Percentiles rank a stretch among this genome's conserved stretches.
Evolutionary conservation across 2,888 invertebrate genomes (phyloP).

Genomic region (Cyclophora albipunctata): DNA sequence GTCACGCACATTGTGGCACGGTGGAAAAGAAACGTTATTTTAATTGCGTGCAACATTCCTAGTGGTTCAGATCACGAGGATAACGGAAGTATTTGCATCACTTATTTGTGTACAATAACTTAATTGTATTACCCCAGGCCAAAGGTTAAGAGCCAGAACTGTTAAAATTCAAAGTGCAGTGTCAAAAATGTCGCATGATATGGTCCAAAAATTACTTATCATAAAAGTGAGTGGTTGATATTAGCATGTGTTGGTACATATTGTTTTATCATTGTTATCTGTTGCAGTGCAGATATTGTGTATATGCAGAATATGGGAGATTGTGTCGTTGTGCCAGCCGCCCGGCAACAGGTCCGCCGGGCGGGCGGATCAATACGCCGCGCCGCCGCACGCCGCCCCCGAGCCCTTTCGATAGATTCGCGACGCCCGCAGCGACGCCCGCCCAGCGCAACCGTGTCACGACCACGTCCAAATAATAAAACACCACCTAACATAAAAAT

Average conservation of each 20-base stretch:
- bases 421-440: constrained; percentile 21
- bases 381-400: constrained; percentile 49
- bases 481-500: background rate
- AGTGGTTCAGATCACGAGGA: too few relatives aligned
- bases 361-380: constrained; percentile 58
- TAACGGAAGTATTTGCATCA: too few relatives aligned
- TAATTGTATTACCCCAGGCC: too few relatives aligned
- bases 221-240: too few relatives aligned
- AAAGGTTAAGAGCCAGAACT: too few relatives aligned
- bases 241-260: too few relatives aligned
- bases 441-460: constrained; percentile 24
- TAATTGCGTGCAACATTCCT: background rate
- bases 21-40: too few relatives aligned
- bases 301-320: constrained; percentile 36
- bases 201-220: too few relatives aligned
- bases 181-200: too few relatives aligned
- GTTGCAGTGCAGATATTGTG: constrained; percentile 29
- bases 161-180: too few relatives aligned
- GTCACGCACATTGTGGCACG: too few relatives aligned
- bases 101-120: too few relatives aligned
- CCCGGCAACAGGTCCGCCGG: constrained; percentile 70
- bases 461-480: constrained; percentile 22
- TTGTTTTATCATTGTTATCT: constrained; percentile 8
- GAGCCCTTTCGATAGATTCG: constrained; percentile 43
- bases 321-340: constrained; percentile 36